phyloP scores from a whole-genome alignment of 2,113 vertebrate genomes.

The Elgaria multicarinata region DNA sequence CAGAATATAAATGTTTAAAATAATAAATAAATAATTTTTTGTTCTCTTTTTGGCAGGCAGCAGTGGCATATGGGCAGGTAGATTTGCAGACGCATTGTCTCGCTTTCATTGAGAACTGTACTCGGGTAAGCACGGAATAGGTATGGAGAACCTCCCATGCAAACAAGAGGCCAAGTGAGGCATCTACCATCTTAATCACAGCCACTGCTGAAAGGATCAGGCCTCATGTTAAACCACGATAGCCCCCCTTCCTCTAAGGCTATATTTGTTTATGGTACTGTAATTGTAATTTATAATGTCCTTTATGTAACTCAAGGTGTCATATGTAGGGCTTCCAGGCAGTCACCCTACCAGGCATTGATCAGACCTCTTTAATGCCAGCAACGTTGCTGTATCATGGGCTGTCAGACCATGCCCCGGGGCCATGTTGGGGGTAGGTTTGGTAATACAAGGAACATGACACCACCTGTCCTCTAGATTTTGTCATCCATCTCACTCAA shows the following conservation, averaged over 20 bases:
- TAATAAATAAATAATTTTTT: too few species aligned
- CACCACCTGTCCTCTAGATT: neutral
- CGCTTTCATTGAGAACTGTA: constrained; percentile 77
- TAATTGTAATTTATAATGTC: neutral
- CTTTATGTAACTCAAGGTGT: neutral
- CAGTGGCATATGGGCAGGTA: constrained; percentile 78
- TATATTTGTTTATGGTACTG: too few species aligned
- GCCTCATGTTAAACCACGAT: neutral
- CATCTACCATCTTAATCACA: neutral
- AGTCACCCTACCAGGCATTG: neutral
- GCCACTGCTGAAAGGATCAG: neutral
- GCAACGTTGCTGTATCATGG: neutral
- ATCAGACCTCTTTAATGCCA: neutral
- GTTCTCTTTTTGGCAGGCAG: constrained; percentile 70
- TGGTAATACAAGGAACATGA: neutral
- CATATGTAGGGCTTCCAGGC: neutral
- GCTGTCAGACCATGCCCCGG: neutral
- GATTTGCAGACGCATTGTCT: constrained; percentile 77
- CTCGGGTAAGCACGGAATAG: constrained; percentile 56
- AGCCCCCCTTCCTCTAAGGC: neutral
- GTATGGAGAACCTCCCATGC: neutral
- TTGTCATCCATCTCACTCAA: neutral
- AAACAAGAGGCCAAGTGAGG: neutral
- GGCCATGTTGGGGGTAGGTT: neutral
- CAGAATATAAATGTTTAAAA: too few species aligned